Conservation (phyloP, 1,140 invertebrate genomes). For the Drosophila tristis region DNA sequence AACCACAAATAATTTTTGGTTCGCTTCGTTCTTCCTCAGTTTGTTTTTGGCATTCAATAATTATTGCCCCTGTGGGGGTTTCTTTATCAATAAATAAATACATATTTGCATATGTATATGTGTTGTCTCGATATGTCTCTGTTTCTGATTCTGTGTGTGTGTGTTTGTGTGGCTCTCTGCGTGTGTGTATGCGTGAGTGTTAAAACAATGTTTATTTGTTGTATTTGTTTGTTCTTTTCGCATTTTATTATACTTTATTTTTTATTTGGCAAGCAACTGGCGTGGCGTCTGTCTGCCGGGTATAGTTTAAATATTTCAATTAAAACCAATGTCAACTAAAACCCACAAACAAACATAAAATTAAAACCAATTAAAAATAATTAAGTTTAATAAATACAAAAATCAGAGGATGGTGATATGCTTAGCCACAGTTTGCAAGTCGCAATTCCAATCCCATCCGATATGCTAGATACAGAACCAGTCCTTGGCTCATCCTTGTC, state of each 20-base stretch:
- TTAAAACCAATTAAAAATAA: conserved; percentile 29
- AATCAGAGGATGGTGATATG: background rate
- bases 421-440: background rate
- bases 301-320: conserved; percentile 30
- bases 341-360: conserved; percentile 7
- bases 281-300: background rate
- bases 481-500: background rate
- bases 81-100: conserved; percentile 56
- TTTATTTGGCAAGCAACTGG: conserved; percentile 10
- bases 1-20: conserved; percentile 51
- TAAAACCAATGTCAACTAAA: conserved; percentile 21
- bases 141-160: conserved; percentile 33
- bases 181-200: conserved; percentile 11
- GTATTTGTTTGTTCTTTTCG: conserved; percentile 54
- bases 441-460: too few relatives aligned
- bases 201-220: conserved; percentile 32
- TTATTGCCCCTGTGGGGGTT: conserved; percentile 44
- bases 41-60: conserved; percentile 55
- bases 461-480: background rate
- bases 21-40: conserved; percentile 39
- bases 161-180: conserved; percentile 38
- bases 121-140: conserved; percentile 71
- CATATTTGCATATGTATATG: conserved; percentile 63
- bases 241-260: conserved; percentile 22
- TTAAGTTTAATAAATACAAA: conserved; percentile 2